Evolutionary conservation across 1,140 invertebrate species (phyloP), one percentile per base, ranked within the genome.

Genomic region (Meteorus sp.): DNA sequence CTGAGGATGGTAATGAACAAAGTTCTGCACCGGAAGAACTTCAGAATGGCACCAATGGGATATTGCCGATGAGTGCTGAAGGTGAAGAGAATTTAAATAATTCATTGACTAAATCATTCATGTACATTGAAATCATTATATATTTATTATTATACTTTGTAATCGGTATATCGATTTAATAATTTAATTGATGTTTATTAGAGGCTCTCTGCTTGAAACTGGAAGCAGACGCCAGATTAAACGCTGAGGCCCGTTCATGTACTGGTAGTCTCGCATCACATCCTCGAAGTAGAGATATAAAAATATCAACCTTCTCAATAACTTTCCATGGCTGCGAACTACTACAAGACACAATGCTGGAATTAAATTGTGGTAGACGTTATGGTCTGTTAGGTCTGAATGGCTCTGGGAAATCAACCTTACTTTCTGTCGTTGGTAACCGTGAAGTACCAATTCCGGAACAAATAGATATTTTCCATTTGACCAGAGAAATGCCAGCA

Each of bases 241-340:
- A 94, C 79, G 93, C 95, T 0, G 92, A 97, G 74, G 94, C 95
- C 1, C 83, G 97, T 50, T 89, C 96, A 0, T 96, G 94, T 61
- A 99, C 97, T 8, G 97, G 97, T 25, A 92, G 94, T 0, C 78
- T 98, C 53, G 94, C 91, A 1, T 93, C 98, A 2, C 96, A 99
- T 82, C 93, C 94, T 7, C 88, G 94, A 62, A 95, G 94, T 60
- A 84, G 97, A 60, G 97, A 99, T 80, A 85, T 99, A 23, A 99
- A 99, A 79, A 96, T 99, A 69, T 91, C 92, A 52, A 97, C 94
- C 74, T 92, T 99, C 71, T 97, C 96, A 29, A 94, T 99, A 51
- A 98, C 95, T 45, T 99, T 99, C 78, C 97, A 99, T 77, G 98
- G 98, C 44, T 86, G 88, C 67, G 98, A 99, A 83, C 82, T 99